A percentile compares a stretch with the other conserved stretches of the same genome.
These are phyloP conservation scores for Tuberolachnus salignus DNA, from an alignment of 2,888 invertebrate species.

Conservation along the genomic window DNA sequence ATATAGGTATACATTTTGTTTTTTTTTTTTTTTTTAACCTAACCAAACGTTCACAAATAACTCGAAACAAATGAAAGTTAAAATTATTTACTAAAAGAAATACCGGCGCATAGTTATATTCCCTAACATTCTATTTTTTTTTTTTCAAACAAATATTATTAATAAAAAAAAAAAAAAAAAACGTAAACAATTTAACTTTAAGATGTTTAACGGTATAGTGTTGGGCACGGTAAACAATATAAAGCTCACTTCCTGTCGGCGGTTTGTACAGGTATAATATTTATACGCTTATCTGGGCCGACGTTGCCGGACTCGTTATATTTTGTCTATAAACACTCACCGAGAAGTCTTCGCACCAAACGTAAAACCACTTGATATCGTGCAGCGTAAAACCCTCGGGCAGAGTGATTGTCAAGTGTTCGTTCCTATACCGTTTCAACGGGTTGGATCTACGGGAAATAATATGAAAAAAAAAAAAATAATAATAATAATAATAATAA, in stretches of 20 bases:
- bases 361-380: constrained; percentile 85
- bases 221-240: neutral
- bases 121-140: too few species aligned
- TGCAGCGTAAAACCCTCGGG: constrained; percentile 85
- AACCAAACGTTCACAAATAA: too few species aligned
- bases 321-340: constrained; percentile 67
- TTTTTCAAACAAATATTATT: too few species aligned
- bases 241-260: constrained; percentile 24
- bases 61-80: too few species aligned
- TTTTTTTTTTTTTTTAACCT: too few species aligned
- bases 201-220: too few species aligned
- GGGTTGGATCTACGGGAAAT: constrained; percentile 68
- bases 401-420: constrained; percentile 81
- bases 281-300: constrained; percentile 1
- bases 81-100: too few species aligned
- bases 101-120: too few species aligned
- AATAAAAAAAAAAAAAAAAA: too few species aligned
- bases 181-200: too few species aligned
- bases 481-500: constrained; percentile 56
- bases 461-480: constrained; percentile 57
- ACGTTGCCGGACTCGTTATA: constrained; percentile 23
- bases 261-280: neutral
- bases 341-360: constrained; percentile 90
- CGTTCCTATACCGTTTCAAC: constrained; percentile 80
- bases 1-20: too few species aligned